phyloP scores from a whole-genome alignment of 2,113 vertebrate genomes.

The Bostrychus sinensis region DNA sequence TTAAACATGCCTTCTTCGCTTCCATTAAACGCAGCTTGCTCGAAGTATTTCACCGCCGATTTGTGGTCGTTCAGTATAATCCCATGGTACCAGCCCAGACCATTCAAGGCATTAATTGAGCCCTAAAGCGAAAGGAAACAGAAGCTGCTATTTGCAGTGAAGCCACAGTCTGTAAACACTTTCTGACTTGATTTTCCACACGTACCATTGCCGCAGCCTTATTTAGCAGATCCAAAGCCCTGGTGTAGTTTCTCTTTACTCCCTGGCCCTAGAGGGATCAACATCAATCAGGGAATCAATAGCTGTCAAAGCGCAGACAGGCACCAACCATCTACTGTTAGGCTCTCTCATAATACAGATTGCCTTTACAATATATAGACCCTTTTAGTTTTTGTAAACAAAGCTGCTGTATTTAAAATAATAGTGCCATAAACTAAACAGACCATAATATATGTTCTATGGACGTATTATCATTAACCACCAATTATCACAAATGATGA shows the following conservation, averaged over 20 bases:
- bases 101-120: constrained; percentile 88
- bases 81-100: constrained; percentile 92
- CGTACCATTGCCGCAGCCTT: constrained; percentile 87
- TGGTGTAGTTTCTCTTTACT: constrained; percentile 86
- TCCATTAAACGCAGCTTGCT: constrained; percentile 85
- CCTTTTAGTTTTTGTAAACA: background rate
- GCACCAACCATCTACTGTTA: constrained; percentile 15
- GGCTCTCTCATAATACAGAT: constrained; percentile 14
- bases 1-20: constrained; percentile 88
- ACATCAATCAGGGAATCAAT: constrained; percentile 62
- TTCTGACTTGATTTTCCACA: constrained; percentile 17
- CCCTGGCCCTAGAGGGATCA: constrained; percentile 84
- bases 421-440: background rate
- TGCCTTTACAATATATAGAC: constrained; percentile 10
- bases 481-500: background rate
- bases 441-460: background rate
- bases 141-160: constrained; percentile 19
- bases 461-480: background rate
- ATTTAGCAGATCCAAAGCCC: constrained; percentile 86
- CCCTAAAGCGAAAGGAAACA: constrained; percentile 78
- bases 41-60: constrained; percentile 84
- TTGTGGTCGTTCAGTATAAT: constrained; percentile 80
- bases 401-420: background rate
- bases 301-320: constrained; percentile 44
- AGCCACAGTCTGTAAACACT: constrained; percentile 28